phyloP scores from a whole-genome alignment of 2,888 invertebrate genomes.

The Stenodera caucasica region DNA sequence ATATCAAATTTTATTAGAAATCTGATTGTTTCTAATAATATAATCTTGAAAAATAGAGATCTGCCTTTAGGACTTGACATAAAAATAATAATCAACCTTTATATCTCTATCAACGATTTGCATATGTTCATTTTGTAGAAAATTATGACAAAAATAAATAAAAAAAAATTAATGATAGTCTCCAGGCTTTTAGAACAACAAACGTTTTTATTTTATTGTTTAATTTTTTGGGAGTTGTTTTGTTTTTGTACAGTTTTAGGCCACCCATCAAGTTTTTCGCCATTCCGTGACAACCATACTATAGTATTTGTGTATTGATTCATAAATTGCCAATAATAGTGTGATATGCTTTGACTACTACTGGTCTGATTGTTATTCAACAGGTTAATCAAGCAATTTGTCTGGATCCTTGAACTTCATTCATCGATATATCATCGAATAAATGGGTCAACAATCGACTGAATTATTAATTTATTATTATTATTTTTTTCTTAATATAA shows the following conservation, averaged over 20 bases:
- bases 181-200: slow-evolving; percentile 4
- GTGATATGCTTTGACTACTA: slow-evolving; percentile 5
- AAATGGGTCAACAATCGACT: no score
- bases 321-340: slow-evolving; percentile 4
- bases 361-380: neutral
- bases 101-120: slow-evolving; percentile 5
- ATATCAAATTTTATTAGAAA: neutral
- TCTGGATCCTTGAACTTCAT: slow-evolving; percentile 1
- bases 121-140: slow-evolving; percentile 3
- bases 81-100: slow-evolving; percentile 1
- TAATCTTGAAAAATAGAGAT: neutral
- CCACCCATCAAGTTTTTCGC: slow-evolving; percentile 3
- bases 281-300: neutral
- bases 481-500: neutral
- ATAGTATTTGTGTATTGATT: neutral
- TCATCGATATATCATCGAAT: no score
- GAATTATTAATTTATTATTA: no score
- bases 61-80: neutral
- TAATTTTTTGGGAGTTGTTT: no score
- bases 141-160: neutral
- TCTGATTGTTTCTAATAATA: slow-evolving; percentile 13
- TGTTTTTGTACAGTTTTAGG: neutral
- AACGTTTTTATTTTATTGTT: neutral
- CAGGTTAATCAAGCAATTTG: neutral
- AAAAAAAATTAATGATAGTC: neutral